A percentile compares a stretch with the other conserved stretches of the same genome.
Evolutionary conservation across 2,797 vertebrate species (phyloP).

Genomic region (Yasuhikotakia modesta): DNA sequence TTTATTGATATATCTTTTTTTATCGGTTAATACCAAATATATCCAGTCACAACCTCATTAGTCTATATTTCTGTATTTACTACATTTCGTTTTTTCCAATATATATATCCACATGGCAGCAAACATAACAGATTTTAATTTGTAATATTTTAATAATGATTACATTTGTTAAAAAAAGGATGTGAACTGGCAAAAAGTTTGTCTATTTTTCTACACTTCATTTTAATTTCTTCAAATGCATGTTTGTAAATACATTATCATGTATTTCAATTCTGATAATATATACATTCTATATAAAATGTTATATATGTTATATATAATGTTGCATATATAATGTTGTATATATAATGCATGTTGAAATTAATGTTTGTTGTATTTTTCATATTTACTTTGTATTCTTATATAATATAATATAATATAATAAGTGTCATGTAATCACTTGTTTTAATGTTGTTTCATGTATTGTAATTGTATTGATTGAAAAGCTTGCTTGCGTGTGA

Average conservation of each 20-base stretch:
- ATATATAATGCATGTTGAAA: constrained; percentile 35
- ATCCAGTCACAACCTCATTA: constrained; percentile 3
- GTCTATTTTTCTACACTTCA: constrained; percentile 33
- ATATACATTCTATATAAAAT: constrained; percentile 23
- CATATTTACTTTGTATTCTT: constrained; percentile 34
- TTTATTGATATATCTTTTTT: constrained; percentile 21
- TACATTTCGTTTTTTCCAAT: constrained; percentile 25
- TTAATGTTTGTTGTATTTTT: constrained; percentile 47
- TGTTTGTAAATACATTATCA: constrained; percentile 35
- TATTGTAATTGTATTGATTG: constrained; percentile 27
- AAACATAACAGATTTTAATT: constrained; percentile 23
- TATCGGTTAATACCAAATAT: constrained; percentile 21
- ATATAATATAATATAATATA: constrained; percentile 27
- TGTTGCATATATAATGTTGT: constrained; percentile 14
- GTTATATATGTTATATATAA: not conserved
- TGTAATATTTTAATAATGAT: constrained; percentile 21
- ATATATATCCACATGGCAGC: constrained; percentile 23
- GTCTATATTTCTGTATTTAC: not conserved
- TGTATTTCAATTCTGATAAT: constrained; percentile 4
- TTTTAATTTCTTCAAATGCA: constrained; percentile 16
- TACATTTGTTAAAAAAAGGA: constrained; percentile 1
- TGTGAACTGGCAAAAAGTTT: constrained; percentile 3
- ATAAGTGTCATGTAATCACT: constrained; percentile 7
- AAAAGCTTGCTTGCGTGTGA: constrained; percentile 36
- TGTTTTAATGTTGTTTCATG: constrained; percentile 38